Evolutionary conservation across 35 echinoderm and acorn worm species (phyloP).

Genomic region (Acanthaster planci): DNA sequence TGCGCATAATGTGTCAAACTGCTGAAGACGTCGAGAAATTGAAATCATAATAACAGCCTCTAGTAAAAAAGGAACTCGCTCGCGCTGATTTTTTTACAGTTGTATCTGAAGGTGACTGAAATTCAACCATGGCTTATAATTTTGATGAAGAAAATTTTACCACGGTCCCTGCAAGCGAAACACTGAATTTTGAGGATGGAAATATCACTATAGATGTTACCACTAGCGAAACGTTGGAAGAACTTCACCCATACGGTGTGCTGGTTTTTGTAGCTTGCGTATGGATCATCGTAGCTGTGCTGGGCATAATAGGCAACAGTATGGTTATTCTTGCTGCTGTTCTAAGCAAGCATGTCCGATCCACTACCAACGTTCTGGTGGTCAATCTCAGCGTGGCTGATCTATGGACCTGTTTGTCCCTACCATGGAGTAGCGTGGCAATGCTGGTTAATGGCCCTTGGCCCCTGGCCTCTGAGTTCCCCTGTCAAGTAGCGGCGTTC

Average conservation of each 20-base stretch:
- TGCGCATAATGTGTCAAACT: too few relatives aligned
- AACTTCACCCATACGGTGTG: slow-evolving; percentile 36
- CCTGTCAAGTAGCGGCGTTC: slow-evolving; percentile 56
- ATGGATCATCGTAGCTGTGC: slow-evolving; percentile 53
- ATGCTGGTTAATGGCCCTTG: slow-evolving; percentile 53
- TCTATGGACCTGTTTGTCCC: slow-evolving; percentile 62
- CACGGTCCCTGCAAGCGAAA: too few relatives aligned
- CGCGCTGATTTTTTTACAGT: too few relatives aligned
- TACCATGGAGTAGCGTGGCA: slow-evolving; percentile 63
- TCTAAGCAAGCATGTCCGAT: slow-evolving; percentile 52
- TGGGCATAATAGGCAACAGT: slow-evolving; percentile 66
- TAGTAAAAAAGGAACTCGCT: too few relatives aligned
- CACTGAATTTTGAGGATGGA: too few relatives aligned
- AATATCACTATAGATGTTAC: not conserved
- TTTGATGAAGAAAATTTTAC: too few relatives aligned
- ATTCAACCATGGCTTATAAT: too few relatives aligned
- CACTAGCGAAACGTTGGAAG: not conserved
- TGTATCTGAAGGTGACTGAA: too few relatives aligned
- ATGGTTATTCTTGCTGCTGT: slow-evolving; percentile 65
- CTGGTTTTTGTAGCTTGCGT: slow-evolving; percentile 45
- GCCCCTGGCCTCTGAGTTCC: slow-evolving; percentile 51
- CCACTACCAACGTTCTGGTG: slow-evolving; percentile 69
- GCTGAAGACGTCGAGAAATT: too few relatives aligned
- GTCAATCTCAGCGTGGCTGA: slow-evolving; percentile 85
- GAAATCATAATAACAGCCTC: too few relatives aligned